Conservation (phyloP, 2,888 invertebrate species). For the Thymelicus acteon region DNA sequence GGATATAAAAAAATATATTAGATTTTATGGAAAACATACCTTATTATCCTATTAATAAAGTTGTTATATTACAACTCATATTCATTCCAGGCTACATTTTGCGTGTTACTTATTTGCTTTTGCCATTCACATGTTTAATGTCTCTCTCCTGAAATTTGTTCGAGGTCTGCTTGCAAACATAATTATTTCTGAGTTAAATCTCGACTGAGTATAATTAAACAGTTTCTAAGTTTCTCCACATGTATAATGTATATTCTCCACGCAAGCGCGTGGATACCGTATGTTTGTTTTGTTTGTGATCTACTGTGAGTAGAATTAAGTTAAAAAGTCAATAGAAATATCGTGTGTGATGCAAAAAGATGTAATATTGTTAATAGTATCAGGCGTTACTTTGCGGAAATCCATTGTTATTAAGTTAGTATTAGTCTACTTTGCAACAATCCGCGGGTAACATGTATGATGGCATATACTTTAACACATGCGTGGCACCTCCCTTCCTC, state of each 20-base stretch:
- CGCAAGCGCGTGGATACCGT: background rate
- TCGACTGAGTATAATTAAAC: conserved; percentile 32
- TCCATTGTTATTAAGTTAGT: too few relatives aligned
- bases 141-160: conserved; percentile 32
- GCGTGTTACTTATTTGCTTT: conserved; percentile 34
- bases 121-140: conserved; percentile 33
- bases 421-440: too few relatives aligned
- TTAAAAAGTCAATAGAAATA: background rate
- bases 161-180: conserved; percentile 35
- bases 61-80: conserved; percentile 15
- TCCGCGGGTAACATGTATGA: too few relatives aligned
- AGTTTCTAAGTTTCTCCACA: conserved; percentile 13
- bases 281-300: background rate
- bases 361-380: too few relatives aligned
- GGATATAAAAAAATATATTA: too few relatives aligned
- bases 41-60: background rate
- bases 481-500: too few relatives aligned
- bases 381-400: too few relatives aligned
- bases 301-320: conserved; percentile 1
- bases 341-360: too few relatives aligned
- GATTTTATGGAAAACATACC: background rate
- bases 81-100: conserved; percentile 23
- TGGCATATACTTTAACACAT: too few relatives aligned
- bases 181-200: conserved; percentile 35
- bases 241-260: background rate